Evolutionary conservation across 2,888 invertebrate species (phyloP), one percentile per base, ranked within the genome.

Genomic region (Sipha maydis): DNA sequence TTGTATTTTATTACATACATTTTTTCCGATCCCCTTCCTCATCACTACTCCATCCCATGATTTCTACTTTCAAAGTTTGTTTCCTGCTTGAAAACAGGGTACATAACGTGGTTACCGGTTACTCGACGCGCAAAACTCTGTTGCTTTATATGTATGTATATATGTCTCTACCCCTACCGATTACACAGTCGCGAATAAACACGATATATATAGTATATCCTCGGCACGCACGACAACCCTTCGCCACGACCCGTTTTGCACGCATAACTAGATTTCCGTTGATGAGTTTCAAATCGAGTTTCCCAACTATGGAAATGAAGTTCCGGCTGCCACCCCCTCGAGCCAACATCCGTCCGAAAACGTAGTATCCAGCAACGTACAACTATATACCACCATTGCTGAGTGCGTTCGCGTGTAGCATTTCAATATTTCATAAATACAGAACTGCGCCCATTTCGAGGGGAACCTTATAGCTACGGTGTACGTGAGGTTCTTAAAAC

Each of bases 201-300:
- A 69, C 69, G 38, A 82, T 41, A 21, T 31, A 54, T 41, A 75
- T 61, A n/a, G 75, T 31, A 88, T 61, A 75, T 79, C 41, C 61
- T 25, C 69, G 82, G 86, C 86, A 86, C 86, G 86, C 86, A 86
- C 86, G 79, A 86, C 86, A 86, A 73, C 86, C 79, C 86, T 86
- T 86, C 38, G 78, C 79, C 78, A 75, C 82, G 80, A 61, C 80
- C 80, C 89, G 80, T 77, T 89, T 83, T 78, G 83, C 85, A 83
- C 89, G 82, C 83, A 85, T 89, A 89, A 89, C 89, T 89, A 89
- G 89, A 90, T 90, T 89, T 89, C 90, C 90, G 90, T 89, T 85
- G 89, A 90, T 90, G 90, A 90, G 90, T 90, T 90, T 90, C 89
- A 89, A 85, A 89, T 90, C 89, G 90, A 89, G 89, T 90, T 89